Evolutionary conservation across 92 coral and sea anemone species (phyloP).

Genomic region (Epizoanthus rinbou): DNA sequence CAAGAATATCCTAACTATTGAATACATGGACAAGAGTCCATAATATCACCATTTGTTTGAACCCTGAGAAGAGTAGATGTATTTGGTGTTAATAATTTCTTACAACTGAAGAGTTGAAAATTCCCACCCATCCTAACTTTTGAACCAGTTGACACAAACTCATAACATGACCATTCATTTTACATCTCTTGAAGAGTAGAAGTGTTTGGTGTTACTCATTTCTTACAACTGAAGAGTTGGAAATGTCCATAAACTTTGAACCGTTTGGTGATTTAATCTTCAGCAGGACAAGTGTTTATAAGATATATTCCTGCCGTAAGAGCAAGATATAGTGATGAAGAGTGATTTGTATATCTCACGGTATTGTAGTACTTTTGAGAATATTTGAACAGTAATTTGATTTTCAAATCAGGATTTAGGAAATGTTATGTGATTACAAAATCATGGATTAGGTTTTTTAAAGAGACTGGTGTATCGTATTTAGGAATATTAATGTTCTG

Average conservation of each 20-base stretch:
- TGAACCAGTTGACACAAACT: too few species aligned
- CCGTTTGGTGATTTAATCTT: not conserved
- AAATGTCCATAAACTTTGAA: not conserved
- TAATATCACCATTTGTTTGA: too few species aligned
- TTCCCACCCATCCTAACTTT: too few species aligned
- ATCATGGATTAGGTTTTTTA: constrained; percentile 19
- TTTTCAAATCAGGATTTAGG: constrained; percentile 13
- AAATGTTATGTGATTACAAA: constrained; percentile 3
- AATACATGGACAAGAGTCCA: too few species aligned
- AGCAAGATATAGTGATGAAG: not conserved
- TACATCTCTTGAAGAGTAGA: too few species aligned
- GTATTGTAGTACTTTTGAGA: constrained; percentile 5
- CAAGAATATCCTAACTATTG: too few species aligned
- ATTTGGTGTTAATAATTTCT: too few species aligned
- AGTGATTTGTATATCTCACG: not conserved
- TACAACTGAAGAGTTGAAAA: too few species aligned
- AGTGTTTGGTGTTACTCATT: too few species aligned
- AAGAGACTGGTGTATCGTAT: not conserved
- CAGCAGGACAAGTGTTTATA: not conserved
- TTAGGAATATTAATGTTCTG: constrained; percentile 11
- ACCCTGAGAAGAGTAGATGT: too few species aligned
- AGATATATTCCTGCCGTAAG: not conserved
- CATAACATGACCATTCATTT: too few species aligned
- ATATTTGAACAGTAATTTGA: not conserved
- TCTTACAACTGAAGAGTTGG: too few species aligned